A percentile compares a stretch with the other conserved stretches of the same genome.
Evolutionary conservation across 2,797 vertebrate species (phyloP).

Genomic region (Ctenochaetus hawaiiensis): DNA sequence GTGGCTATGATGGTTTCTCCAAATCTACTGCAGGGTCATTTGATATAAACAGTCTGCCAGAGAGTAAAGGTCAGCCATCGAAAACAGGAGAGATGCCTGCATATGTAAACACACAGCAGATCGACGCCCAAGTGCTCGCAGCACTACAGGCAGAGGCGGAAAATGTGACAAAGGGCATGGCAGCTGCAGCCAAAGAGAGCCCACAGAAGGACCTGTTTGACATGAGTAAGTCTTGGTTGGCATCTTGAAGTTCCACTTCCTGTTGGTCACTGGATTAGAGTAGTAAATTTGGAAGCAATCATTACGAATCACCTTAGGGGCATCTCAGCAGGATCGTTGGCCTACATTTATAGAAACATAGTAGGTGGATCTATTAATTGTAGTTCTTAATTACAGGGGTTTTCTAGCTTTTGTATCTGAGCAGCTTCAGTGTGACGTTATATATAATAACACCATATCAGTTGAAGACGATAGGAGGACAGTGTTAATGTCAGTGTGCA

Average conservation of each 20-base stretch:
- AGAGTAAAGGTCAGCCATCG: slow-evolving; percentile 83
- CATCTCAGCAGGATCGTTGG: slow-evolving; percentile 5
- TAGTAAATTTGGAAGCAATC: too few species aligned
- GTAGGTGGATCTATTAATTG: slow-evolving; percentile 20
- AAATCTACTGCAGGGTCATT: slow-evolving; percentile 85
- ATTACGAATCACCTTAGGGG: too few species aligned
- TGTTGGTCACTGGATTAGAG: neutral
- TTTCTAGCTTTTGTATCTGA: slow-evolving; percentile 42
- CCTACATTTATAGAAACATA: neutral
- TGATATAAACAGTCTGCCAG: slow-evolving; percentile 87
- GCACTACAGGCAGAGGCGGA: slow-evolving; percentile 87
- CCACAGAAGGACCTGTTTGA: slow-evolving; percentile 95
- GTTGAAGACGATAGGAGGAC: slow-evolving; percentile 53
- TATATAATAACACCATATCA: slow-evolving; percentile 37
- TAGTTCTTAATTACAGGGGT: slow-evolving; percentile 64
- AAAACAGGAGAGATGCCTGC: slow-evolving; percentile 86
- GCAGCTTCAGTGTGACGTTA: slow-evolving; percentile 22
- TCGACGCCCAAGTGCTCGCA: slow-evolving; percentile 87
- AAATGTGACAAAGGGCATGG: slow-evolving; percentile 74
- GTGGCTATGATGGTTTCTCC: slow-evolving; percentile 12
- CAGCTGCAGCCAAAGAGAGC: slow-evolving; percentile 85
- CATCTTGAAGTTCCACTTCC: neutral
- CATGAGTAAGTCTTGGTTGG: slow-evolving; percentile 91
- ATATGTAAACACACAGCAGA: slow-evolving; percentile 94
- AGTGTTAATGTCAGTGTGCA: slow-evolving; percentile 28